Evolutionary conservation across 2,888 invertebrate genomes (phyloP).

Genomic region (Hololepta plana): DNA sequence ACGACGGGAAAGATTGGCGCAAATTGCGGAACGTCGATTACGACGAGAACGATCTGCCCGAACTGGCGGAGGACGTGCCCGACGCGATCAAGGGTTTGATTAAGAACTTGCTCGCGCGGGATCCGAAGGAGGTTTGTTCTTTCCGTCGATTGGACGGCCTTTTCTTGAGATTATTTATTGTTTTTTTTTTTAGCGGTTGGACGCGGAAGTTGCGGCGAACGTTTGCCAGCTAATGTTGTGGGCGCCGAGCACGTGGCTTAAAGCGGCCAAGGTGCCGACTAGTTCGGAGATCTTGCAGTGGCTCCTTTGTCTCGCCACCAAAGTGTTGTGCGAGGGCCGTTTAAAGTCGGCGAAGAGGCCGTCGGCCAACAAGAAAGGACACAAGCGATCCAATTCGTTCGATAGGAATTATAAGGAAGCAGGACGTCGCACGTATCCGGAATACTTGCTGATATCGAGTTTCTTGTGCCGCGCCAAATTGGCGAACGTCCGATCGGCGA

Average conservation of each 20-base stretch:
- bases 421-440: conserved; percentile 46
- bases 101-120: conserved; percentile 39
- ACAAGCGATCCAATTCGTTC: too few relatives aligned
- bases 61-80: conserved; percentile 37
- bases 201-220: conserved; percentile 54
- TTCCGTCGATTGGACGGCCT: background rate
- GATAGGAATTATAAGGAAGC: conserved; percentile 4
- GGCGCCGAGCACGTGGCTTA: conserved; percentile 55
- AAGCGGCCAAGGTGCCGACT: conserved; percentile 33
- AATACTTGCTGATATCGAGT: conserved; percentile 52
- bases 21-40: conserved; percentile 39
- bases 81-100: conserved; percentile 36
- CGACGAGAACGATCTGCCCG: conserved; percentile 41
- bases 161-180: conserved; percentile 4
- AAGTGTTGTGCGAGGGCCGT: conserved; percentile 48
- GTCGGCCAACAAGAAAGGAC: too few relatives aligned
- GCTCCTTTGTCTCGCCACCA: conserved; percentile 54
- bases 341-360: too few relatives aligned
- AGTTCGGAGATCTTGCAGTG: conserved; percentile 56
- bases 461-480: conserved; percentile 46
- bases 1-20: conserved; percentile 18
- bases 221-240: conserved; percentile 55
- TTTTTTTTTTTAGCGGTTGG: conserved; percentile 26
- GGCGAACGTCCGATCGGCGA: conserved; percentile 37
- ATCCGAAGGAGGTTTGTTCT: conserved; percentile 35